Conservation (phyloP, 1,140 invertebrate genomes). For the Zaprionus kolodkinae region DNA sequence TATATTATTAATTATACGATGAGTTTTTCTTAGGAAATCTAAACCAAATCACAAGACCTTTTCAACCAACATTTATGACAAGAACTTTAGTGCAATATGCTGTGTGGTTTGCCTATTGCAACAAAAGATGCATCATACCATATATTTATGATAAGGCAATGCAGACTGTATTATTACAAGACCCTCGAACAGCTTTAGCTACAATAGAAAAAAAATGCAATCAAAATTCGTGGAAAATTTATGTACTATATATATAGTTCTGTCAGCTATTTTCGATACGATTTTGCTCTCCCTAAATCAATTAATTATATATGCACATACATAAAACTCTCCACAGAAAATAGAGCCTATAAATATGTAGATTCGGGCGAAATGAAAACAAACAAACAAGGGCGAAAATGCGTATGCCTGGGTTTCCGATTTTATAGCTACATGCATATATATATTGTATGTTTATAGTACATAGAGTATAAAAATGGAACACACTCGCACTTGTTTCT, state of each 20-base stretch:
- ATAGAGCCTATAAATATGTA: neutral
- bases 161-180: too few species aligned
- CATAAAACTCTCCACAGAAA: neutral
- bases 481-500: neutral
- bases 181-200: too few species aligned
- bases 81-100: too few species aligned
- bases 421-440: neutral
- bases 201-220: neutral
- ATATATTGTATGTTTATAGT: neutral
- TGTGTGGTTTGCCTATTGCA: too few species aligned
- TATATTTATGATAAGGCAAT: too few species aligned
- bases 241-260: neutral
- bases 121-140: too few species aligned
- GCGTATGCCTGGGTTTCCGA: neutral
- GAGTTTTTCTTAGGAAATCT: too few species aligned
- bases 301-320: slow-evolving; percentile 9
- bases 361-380: neutral
- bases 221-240: neutral
- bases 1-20: too few species aligned
- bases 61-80: too few species aligned
- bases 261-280: neutral
- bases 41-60: too few species aligned
- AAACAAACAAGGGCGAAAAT: neutral
- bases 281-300: neutral
- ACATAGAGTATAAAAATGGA: neutral